A percentile compares a stretch with the other conserved stretches of the same genome.
These are phyloP conservation scores for Danaus chrysippus DNA, from an alignment of 2,888 invertebrate genomes.

Conservation along the genomic window DNA sequence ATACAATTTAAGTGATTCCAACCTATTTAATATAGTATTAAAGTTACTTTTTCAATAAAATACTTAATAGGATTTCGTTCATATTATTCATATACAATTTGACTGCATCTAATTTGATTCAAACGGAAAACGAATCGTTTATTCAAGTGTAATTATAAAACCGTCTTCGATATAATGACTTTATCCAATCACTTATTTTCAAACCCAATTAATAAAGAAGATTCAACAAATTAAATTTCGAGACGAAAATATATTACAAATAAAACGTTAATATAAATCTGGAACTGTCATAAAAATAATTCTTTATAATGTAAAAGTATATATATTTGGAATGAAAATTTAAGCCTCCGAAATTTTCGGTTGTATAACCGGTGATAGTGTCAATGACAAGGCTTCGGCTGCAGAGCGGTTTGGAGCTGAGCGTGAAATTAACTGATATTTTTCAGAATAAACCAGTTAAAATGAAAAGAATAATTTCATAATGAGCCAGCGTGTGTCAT, in stretches of 20 bases:
- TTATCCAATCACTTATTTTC: too few relatives aligned
- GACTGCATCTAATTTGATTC: too few relatives aligned
- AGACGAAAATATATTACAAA: too few relatives aligned
- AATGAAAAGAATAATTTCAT: constrained; percentile 17
- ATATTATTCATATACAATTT: too few relatives aligned
- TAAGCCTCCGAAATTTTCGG: background rate
- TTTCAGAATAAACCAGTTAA: constrained; percentile 20
- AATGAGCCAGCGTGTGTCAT: constrained; percentile 15
- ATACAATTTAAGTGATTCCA: constrained; percentile 7
- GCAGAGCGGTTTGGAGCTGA: constrained; percentile 22
- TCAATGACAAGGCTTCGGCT: constrained; percentile 25
- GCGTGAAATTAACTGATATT: constrained; percentile 21
- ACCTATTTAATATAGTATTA: background rate
- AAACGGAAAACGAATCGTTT: too few relatives aligned
- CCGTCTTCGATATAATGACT: too few relatives aligned
- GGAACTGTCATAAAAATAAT: background rate
- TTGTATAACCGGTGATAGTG: constrained; percentile 18
- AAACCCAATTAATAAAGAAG: too few relatives aligned
- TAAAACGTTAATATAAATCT: background rate
- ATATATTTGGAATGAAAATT: background rate
- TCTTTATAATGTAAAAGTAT: background rate
- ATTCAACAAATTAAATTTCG: too few relatives aligned
- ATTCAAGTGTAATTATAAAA: too few relatives aligned
- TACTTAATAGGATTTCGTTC: too few relatives aligned
- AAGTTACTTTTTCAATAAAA: too few relatives aligned